Percentiles rank a stretch among this genome's conserved stretches.
These are phyloP conservation scores for Tachysurus vachellii DNA, from an alignment of 2,113 vertebrate genomes.

Conservation along the genomic window DNA sequence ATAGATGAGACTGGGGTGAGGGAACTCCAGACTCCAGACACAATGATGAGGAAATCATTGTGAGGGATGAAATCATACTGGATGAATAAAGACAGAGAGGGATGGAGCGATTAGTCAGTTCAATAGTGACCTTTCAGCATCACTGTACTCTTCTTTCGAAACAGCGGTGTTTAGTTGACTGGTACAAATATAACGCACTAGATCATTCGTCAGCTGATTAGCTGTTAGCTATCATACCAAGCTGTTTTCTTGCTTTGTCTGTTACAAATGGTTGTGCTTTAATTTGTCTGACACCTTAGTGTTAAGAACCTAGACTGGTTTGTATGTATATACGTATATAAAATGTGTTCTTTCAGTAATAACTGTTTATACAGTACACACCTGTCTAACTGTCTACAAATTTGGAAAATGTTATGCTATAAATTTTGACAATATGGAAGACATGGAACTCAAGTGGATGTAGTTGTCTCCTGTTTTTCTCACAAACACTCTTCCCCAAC, in stretches of 20 bases:
- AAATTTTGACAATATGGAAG: background rate
- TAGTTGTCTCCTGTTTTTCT: background rate
- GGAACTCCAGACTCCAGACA: background rate
- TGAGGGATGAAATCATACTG: constrained; percentile 13
- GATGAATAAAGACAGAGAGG: background rate
- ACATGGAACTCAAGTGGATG: background rate
- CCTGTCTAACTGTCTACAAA: background rate
- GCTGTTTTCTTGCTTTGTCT: no score
- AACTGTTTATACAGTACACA: background rate
- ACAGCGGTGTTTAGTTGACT: background rate
- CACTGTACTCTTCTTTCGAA: background rate
- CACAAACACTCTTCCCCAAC: background rate
- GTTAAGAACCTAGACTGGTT: background rate
- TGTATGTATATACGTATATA: background rate
- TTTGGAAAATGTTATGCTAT: background rate
- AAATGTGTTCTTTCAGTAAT: no score
- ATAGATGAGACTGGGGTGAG: no score
- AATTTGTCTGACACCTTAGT: background rate
- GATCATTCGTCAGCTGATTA: background rate
- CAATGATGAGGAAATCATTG: constrained; percentile 8
- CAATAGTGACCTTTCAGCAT: background rate
- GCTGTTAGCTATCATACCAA: no score
- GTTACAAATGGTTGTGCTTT: background rate
- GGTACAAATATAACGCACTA: background rate
- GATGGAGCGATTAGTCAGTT: background rate